Base-by-base conservation (phyloP, 1,140 invertebrate species). In the Lysiphlebus fabarum region DNA sequence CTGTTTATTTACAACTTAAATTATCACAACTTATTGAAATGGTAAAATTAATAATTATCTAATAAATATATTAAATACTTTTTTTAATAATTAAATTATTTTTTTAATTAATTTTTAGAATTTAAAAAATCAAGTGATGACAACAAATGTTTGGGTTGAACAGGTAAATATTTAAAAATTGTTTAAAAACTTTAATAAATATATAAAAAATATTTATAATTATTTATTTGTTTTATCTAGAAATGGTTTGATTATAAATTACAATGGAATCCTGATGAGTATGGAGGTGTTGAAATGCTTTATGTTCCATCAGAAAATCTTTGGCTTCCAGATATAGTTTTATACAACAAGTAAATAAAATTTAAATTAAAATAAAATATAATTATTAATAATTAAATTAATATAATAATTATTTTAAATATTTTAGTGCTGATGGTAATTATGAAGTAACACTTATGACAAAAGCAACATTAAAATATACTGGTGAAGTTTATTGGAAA, bases 381-480 rank as follows among this genome's bases (percentile, higher is more conserved):
- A 11, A 44, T 10, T 14, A 44, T 55, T n/a, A 10, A 38, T 49
- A 12, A n/a, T 11, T 37, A 41, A 7, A 40, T 33, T 6, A 50
- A 56, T 40, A 7, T 37, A 11, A 48, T 64, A 59, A 26, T 26
- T 26, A 4, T n/a, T n/a, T 47, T 1, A 9, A 37, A 3, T 67
- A 61, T 67, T 71, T n/a, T 64, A 92, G 90, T 74, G 91, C 91
- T 70, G 96, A 98, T 80, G 95, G 96, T 12, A 98, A 98, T 75
- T 98, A 97, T 77, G 95, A 98, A 80, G 95, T 97, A 41, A 96
- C 93, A 2, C 80, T 97, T 10, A 97, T 97, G 93, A 98, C 95
- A 4, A 98, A 98, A 80, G 95, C 93, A 1, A 96, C 91, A 5
- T 78, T 96, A 0, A 90, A 91, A 65, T 91, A 90, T 67, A 93